Evolutionary conservation across 2,113 vertebrate genomes (phyloP).

Genomic region (Brienomyrus longianalis): DNA sequence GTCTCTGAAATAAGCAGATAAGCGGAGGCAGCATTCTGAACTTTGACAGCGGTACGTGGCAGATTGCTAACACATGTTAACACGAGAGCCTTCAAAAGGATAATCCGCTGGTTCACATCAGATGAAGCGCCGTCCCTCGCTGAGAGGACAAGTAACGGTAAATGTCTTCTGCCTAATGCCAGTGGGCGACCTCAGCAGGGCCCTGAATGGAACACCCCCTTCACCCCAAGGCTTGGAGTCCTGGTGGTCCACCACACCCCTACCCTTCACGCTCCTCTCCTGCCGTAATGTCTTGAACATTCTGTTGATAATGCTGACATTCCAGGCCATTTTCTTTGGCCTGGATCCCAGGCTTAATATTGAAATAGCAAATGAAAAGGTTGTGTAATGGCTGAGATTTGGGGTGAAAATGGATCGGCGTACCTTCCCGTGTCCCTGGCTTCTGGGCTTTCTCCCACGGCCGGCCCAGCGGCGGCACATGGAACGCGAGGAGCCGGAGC

Average conservation of each 20-base stretch:
- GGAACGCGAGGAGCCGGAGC: constrained; percentile 20
- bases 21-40: background rate
- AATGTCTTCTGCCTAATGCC: too few species aligned
- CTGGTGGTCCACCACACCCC: constrained; percentile 64
- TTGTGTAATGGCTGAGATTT: constrained; percentile 39
- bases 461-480: constrained; percentile 32
- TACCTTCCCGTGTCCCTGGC: constrained; percentile 52
- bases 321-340: constrained; percentile 73
- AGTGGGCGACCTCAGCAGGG: background rate
- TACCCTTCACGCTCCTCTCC: constrained; percentile 38
- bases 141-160: background rate
- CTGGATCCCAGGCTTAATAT: constrained; percentile 55
- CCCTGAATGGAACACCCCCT: background rate
- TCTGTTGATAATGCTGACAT: constrained; percentile 69
- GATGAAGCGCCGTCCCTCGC: background rate
- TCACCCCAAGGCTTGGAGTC: constrained; percentile 36
- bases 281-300: constrained; percentile 68
- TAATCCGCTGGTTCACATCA: background rate
- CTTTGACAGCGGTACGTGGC: background rate
- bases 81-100: background rate
- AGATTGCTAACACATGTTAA: constrained; percentile 6
- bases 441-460: constrained; percentile 52
- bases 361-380: constrained; percentile 61
- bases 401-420: constrained; percentile 50
- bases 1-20: background rate